Base-by-base conservation (phyloP, 1,140 invertebrate genomes). In the Theocolax elegans region DNA sequence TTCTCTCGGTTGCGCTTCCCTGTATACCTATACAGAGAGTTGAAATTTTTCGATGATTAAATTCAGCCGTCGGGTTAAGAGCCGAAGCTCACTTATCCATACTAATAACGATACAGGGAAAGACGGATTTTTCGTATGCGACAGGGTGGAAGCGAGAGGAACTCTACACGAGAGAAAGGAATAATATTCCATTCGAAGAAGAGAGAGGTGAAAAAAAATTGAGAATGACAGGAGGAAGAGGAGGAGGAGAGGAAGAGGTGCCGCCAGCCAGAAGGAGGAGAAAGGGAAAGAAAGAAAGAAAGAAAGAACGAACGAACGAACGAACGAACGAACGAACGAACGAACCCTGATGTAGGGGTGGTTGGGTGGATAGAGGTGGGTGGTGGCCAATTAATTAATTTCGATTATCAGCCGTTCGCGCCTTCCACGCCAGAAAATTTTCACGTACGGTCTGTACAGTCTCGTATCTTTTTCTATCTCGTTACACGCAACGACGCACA, bases 311-410 rank as follows among this genome's bases (percentile, higher is more conserved):
- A n/a, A n/a, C n/a, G n/a, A n/a, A n/a, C n/a, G n/a, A n/a, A n/a
- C n/a, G n/a, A n/a, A n/a, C n/a, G n/a, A n/a, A n/a, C n/a, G n/a
- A n/a, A n/a, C n/a, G n/a, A n/a, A n/a, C n/a, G n/a, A n/a, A n/a
- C n/a, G 31, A 35, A 35, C 31, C 31, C 4, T 6, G 31, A 35
- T n/a, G 10, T 35, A 35, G 9, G 40, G 3, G 35, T 38, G 35
- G 6, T 38, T 38, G 23, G 19, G 54, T 56, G 67, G 65, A 40
- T 58, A 27, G 17, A 58, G 38, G 27, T 49, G 40, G 42, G 21
- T 72, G 65, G 66, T 71, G 65, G 71, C 72, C 74, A 79, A 75
- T 77, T 78, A 78, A 78, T 78, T 79, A 77, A 76, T 75, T 75
- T 70, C 72, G 72, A 75, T 77, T 76, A 75, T 77, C 72, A 72